Percentiles rank a stretch among this genome's conserved stretches.
Evolutionary conservation across 1,140 invertebrate genomes (phyloP).

Genomic region (Araneus ventricosus): DNA sequence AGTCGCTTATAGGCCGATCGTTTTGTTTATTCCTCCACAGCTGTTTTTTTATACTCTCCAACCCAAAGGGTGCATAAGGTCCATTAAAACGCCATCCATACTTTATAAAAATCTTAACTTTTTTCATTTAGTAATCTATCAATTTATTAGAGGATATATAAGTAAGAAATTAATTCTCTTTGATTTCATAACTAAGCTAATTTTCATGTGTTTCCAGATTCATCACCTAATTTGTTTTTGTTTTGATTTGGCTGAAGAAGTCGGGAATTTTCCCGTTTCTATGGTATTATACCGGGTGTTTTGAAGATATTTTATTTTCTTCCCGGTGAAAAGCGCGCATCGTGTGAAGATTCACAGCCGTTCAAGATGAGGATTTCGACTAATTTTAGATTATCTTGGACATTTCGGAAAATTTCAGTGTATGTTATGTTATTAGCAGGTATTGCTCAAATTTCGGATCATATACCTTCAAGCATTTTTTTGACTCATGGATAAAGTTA

Average conservation of each 20-base stretch:
- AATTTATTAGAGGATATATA: neutral
- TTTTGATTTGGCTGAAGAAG: neutral
- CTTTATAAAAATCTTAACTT: no score
- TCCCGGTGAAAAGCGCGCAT: neutral
- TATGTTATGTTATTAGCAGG: slow-evolving; percentile 72
- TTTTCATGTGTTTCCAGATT: neutral
- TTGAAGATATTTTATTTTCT: neutral
- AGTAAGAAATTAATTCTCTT: no score
- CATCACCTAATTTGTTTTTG: neutral
- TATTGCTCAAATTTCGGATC: slow-evolving; percentile 76
- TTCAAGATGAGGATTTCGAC: slow-evolving; percentile 75
- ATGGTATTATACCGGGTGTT: neutral
- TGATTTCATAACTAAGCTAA: no score
- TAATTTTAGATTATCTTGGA: slow-evolving; percentile 76
- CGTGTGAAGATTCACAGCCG: neutral
- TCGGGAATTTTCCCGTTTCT: slow-evolving; percentile 41
- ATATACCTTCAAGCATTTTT: slow-evolving; percentile 76
- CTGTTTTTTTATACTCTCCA: no score
- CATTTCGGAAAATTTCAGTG: slow-evolving; percentile 76
- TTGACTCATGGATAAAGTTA: slow-evolving; percentile 57
- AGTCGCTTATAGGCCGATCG: no score
- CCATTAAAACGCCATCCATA: no score
- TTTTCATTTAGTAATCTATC: neutral
- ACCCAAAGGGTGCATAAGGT: no score
- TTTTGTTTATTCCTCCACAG: no score